Conservation (phyloP, 2,113 vertebrate genomes). For the Scatophagus argus region DNA sequence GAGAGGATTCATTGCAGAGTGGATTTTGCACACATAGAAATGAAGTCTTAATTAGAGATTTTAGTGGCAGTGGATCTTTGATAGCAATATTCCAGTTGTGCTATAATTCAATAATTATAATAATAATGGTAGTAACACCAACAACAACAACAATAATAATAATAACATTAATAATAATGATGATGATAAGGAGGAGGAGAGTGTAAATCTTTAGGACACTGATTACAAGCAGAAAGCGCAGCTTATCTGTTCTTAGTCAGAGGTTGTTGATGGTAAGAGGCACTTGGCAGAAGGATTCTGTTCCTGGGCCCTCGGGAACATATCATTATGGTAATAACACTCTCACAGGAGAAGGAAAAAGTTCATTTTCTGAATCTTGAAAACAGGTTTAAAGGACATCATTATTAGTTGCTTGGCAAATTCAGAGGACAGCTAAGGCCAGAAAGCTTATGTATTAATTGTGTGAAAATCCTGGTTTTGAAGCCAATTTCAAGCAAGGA, state of each 20-base stretch:
- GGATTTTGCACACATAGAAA: constrained; percentile 4
- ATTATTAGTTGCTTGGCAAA: constrained; percentile 9
- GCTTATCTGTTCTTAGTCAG: constrained; percentile 11
- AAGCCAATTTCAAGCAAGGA: constrained; percentile 51
- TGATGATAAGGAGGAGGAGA: no score
- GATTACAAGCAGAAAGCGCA: constrained; percentile 32
- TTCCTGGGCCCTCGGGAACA: constrained; percentile 3
- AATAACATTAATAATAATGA: neutral
- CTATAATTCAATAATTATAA: neutral
- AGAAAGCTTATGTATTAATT: neutral
- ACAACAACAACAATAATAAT: neutral
- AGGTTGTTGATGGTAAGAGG: constrained; percentile 36
- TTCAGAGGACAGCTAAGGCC: neutral
- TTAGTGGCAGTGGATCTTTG: neutral
- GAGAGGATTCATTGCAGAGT: constrained; percentile 32
- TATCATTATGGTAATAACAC: constrained; percentile 32
- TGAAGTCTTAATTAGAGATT: constrained; percentile 5
- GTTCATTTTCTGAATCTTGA: constrained; percentile 6
- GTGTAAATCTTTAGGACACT: constrained; percentile 7
- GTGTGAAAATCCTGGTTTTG: constrained; percentile 41
- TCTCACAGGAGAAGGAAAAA: neutral
- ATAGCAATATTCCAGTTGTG: neutral
- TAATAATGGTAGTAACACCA: neutral
- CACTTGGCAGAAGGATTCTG: constrained; percentile 5
- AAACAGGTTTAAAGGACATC: constrained; percentile 19